A percentile compares a stretch with the other conserved stretches of the same genome.
Evolutionary conservation across 2,113 vertebrate genomes (phyloP).

Genomic region (Plectropomus leopardus): DNA sequence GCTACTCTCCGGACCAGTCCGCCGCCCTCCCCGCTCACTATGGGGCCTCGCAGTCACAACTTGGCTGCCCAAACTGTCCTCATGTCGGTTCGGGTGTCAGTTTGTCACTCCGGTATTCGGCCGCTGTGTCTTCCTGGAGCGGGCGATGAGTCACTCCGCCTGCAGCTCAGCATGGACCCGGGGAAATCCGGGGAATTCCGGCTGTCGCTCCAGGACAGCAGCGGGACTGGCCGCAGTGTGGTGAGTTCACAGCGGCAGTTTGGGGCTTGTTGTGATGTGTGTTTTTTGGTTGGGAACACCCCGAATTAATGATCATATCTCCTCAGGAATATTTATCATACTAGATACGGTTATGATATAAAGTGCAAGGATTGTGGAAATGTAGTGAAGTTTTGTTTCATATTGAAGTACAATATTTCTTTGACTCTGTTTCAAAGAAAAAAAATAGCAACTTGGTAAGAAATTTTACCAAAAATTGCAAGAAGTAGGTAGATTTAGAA

Average conservation of each 20-base stretch:
- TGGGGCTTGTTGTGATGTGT: not conserved
- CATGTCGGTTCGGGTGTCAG: slow-evolving; percentile 87
- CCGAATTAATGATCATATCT: too few species aligned
- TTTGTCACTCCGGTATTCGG: slow-evolving; percentile 80
- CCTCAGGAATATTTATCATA: not conserved
- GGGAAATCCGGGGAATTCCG: slow-evolving; percentile 89
- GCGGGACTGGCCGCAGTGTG: slow-evolving; percentile 75
- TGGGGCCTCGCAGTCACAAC: slow-evolving; percentile 60
- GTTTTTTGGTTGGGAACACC: not conserved
- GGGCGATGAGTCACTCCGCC: slow-evolving; percentile 83
- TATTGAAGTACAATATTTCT: too few species aligned
- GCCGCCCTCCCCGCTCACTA: slow-evolving; percentile 43
- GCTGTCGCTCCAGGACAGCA: slow-evolving; percentile 82
- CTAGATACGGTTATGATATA: too few species aligned
- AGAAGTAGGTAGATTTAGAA: too few species aligned
- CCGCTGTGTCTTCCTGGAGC: slow-evolving; percentile 87
- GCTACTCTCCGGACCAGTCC: slow-evolving; percentile 50
- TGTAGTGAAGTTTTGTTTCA: not conserved
- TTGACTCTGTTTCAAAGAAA: too few species aligned
- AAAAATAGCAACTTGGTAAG: too few species aligned
- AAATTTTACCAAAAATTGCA: too few species aligned
- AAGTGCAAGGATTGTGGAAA: not conserved
- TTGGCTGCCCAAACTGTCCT: slow-evolving; percentile 82
- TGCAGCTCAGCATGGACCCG: slow-evolving; percentile 89
- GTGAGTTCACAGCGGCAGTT: slow-evolving; percentile 70